Base-by-base conservation (phyloP, 1,140 invertebrate species). In the Tetramorium alpestre region DNA sequence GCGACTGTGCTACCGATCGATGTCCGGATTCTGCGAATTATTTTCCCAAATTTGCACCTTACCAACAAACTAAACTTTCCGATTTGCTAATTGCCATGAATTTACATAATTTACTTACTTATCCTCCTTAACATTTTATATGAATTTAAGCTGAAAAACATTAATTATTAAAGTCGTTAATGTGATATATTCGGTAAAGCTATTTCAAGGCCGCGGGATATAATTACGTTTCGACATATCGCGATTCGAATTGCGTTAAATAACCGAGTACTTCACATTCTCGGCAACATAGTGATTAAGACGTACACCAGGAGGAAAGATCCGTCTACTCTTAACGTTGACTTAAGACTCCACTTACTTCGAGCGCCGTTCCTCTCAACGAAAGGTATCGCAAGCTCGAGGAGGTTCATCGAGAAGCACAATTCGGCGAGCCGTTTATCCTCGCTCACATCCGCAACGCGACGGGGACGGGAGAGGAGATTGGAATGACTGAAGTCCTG, bases 351-450 rank as follows among this genome's bases (percentile, higher is more conserved):
- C 41, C 80, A 38, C 54, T 84, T 75, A 84, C 18, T 62, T 49
- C 16, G 51, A 82, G 67, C 65, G 85, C 77, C 56, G 77, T 85
- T 56, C 58, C 67, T 75, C 80, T 51, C 80, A 41, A 70, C 87
- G 85, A 54, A 58, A 70, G 80, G 25, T 82, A 73, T 72, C 78
- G 80, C 69, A n/a, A 75, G 64, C 64, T 86, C 80, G 84, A 89
- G 91, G 87, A 92, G 91, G 91, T 91, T 92, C 90, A 91, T 92
- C 93, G 92, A 93, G 77, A 84, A 60, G 93, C 92, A 94, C 92
- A 91, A 91, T 92, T 92, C 92, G 93, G 88, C 89, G 89, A 67
- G 89, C 87, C 93, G 93, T 94, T 94, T 94, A 94, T 94, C 93
- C 93, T 92, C 92, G 89, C 88, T 91, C 88, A 86, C 91, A 92